These are phyloP conservation scores for Mellilla xanthometata DNA, from an alignment of 2,888 invertebrate species.

Conservation along the genomic window DNA sequence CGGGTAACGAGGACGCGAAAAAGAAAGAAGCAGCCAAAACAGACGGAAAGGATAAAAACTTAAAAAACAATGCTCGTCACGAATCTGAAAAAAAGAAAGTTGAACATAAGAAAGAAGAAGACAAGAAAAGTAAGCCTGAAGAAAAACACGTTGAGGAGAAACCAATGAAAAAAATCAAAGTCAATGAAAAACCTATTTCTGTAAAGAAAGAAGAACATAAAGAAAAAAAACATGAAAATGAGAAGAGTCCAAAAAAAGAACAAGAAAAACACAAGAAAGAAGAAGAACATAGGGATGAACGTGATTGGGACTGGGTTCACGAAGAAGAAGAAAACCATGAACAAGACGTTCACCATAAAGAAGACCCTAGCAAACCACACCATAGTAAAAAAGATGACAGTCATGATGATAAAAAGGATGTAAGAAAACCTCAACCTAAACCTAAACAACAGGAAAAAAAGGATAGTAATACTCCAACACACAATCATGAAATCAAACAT, in stretches of 20 bases:
- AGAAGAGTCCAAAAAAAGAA: neutral
- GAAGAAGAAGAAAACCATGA: neutral
- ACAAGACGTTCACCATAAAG: neutral
- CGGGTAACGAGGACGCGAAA: neutral
- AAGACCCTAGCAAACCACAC: neutral
- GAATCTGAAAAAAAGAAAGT: neutral
- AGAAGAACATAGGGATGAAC: neutral
- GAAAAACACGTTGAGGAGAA: neutral
- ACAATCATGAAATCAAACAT: too few species aligned
- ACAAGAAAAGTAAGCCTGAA: neutral
- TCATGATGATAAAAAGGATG: neutral
- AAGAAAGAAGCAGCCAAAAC: slow-evolving; percentile 2
- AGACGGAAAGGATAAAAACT: neutral
- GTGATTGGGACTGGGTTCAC: neutral
- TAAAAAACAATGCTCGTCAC: neutral
- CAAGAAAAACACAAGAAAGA: neutral
- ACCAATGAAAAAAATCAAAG: neutral
- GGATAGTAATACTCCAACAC: neutral
- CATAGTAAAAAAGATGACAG: neutral
- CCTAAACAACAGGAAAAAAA: neutral
- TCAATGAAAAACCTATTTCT: neutral
- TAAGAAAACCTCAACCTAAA: neutral
- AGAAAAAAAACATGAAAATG: neutral
- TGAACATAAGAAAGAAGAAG: neutral
- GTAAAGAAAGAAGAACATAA: neutral